phyloP scores from a whole-genome alignment of 2,888 invertebrate species.

The Cantharis lateralis region DNA sequence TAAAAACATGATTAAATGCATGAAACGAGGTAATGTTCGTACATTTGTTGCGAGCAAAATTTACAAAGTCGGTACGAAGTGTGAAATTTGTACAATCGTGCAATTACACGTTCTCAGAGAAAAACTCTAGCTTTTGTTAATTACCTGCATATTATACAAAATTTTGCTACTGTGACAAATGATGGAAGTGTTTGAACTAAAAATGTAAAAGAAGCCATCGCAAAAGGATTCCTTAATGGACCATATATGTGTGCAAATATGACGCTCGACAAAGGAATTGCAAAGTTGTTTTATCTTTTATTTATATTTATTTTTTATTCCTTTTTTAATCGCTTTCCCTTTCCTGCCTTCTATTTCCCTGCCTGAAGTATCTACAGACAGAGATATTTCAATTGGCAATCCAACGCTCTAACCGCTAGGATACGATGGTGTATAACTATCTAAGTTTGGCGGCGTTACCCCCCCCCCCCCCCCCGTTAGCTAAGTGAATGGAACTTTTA shows the following conservation, averaged over 20 bases:
- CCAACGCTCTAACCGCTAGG: no score
- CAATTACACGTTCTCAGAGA: neutral
- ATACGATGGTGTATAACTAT: neutral
- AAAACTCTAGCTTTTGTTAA: neutral
- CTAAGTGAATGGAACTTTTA: no score
- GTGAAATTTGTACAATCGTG: neutral
- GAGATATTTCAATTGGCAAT: no score
- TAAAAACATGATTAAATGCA: neutral
- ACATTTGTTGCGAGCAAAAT: neutral
- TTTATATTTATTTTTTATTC: neutral
- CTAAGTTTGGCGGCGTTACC: neutral
- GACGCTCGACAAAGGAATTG: neutral
- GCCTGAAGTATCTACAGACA: no score
- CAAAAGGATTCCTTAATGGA: neutral
- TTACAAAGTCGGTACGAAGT: neutral
- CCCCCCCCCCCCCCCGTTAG: neutral
- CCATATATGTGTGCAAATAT: neutral
- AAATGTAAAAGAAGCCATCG: neutral
- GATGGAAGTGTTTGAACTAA: neutral
- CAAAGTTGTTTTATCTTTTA: neutral
- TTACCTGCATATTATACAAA: neutral
- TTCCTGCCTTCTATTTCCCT: no score
- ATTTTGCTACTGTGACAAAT: neutral
- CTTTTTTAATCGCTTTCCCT: no score
- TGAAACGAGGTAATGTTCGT: neutral